These are phyloP conservation scores for Harpagus bidentatus DNA, from an alignment of 2,113 vertebrate genomes.

Conservation along the genomic window DNA sequence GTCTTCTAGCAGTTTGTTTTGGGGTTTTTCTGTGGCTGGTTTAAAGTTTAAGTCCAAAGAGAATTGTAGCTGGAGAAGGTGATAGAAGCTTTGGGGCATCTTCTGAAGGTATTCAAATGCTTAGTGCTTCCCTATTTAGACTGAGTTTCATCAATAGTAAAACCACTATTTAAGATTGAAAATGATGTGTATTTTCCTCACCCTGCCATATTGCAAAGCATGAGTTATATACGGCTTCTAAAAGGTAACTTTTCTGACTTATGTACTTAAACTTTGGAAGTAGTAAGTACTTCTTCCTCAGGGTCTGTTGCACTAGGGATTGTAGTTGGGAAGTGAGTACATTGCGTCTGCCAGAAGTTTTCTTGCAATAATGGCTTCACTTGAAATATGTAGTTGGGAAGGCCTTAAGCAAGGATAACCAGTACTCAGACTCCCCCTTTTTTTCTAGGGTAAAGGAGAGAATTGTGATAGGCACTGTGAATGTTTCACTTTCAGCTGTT, in stretches of 20 bases:
- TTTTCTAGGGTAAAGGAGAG: background rate
- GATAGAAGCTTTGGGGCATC: background rate
- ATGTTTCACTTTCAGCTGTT: background rate
- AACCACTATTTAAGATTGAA: background rate
- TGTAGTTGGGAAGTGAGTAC: background rate
- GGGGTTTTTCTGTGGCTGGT: background rate
- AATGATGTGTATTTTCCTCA: background rate
- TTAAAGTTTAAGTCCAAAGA: background rate
- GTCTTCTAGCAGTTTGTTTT: background rate
- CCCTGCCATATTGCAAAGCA: background rate
- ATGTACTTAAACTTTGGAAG: too few species aligned
- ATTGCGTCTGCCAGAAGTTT: background rate
- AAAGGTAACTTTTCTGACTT: background rate
- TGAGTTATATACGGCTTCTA: background rate
- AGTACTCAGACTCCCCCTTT: background rate
- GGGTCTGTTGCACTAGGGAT: background rate
- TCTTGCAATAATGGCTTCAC: background rate
- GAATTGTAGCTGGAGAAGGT: background rate
- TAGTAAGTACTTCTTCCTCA: background rate
- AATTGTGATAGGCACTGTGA: background rate
- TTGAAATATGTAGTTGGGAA: background rate
- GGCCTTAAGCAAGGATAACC: background rate
- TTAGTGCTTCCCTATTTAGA: background rate
- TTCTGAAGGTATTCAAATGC: background rate
- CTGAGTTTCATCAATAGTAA: background rate